Base-by-base conservation (phyloP, 2,797 vertebrate species). In the Taenioides sp. region DNA sequence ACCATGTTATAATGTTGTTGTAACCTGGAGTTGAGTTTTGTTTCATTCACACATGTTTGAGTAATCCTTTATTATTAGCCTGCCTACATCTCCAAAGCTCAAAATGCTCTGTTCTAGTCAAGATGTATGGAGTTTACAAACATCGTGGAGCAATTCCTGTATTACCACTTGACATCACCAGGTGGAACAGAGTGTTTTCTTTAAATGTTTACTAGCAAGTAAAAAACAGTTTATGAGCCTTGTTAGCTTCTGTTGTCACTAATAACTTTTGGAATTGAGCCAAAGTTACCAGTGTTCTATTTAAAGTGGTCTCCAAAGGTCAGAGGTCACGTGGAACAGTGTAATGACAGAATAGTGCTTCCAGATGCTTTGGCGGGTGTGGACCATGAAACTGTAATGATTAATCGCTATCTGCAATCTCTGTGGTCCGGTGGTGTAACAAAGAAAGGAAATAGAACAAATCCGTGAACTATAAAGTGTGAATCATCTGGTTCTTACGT, bases 241-340 rank as follows among this genome's bases (percentile, higher is more conserved):
- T 67, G 67, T 59, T 66, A 72, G 75, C 62, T 76, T 60, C 73
- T 79, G 75, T 80, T 84, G 80, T 80, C 76, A 74, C 75, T 86
- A 83, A 85, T 85, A 11, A 17, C 69, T 68, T 37, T 47, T 80
- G 61, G 74, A 31, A 71, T 57, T 63, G 55, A 76, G 58, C 72
- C 77, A 67, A 28, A 14, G 55, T 75, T 69, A 81, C 81, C 69
- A 73, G 70, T 67, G 77, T 72, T 77, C 72, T 20, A 59, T 61
- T 82, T 85, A 69, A 61, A 78, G 58, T 18, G 50, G 67, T 81
- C 27, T 72, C 61, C 27, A 65, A 60, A 79, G 86, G 83, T 76
- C 54, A 67, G 62, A 77, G 86, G 83, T 86, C 76, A 80, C 22
- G 69, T 49, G 55, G 64, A 73, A 74, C 66, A 66, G 69, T 70